phyloP scores from a whole-genome alignment of 2,797 vertebrate genomes.

The Rhinichthys osculus region DNA sequence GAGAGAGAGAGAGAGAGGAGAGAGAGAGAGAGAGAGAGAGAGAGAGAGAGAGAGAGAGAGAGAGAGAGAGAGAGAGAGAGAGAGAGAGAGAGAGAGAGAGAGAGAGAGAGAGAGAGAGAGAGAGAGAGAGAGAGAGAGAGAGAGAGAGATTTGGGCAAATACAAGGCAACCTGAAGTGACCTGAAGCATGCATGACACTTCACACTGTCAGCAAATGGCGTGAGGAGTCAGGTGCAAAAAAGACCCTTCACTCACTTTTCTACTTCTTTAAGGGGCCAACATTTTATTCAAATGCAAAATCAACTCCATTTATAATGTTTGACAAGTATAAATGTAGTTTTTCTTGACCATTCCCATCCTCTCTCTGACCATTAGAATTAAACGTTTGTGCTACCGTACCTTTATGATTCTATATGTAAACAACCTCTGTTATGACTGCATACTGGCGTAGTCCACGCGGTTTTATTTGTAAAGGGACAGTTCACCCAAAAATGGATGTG shows the following conservation, averaged over 20 bases:
- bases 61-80: background rate
- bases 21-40: no score
- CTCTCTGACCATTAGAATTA: background rate
- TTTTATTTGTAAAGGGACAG: no score
- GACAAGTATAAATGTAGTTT: background rate
- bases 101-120: no score
- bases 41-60: no score
- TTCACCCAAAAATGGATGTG: no score
- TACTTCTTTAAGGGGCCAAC: background rate
- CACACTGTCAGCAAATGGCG: slow-evolving; percentile 7
- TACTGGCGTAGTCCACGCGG: no score
- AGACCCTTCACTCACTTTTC: background rate
- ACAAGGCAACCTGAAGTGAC: slow-evolving; percentile 2
- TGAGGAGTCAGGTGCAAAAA: slow-evolving; percentile 20
- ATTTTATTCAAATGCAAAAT: background rate
- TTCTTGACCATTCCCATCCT: background rate
- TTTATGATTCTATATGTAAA: background rate
- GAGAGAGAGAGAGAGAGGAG: no score
- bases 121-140: background rate
- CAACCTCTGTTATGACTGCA: no score
- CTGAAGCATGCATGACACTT: background rate
- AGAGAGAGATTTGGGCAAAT: background rate
- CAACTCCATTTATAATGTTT: background rate
- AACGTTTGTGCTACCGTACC: background rate
- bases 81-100: no score